Percentiles rank a stretch among this genome's conserved stretches.
These are phyloP conservation scores for Fragum sueziense DNA, from an alignment of 2,888 invertebrate species.

Conservation along the genomic window DNA sequence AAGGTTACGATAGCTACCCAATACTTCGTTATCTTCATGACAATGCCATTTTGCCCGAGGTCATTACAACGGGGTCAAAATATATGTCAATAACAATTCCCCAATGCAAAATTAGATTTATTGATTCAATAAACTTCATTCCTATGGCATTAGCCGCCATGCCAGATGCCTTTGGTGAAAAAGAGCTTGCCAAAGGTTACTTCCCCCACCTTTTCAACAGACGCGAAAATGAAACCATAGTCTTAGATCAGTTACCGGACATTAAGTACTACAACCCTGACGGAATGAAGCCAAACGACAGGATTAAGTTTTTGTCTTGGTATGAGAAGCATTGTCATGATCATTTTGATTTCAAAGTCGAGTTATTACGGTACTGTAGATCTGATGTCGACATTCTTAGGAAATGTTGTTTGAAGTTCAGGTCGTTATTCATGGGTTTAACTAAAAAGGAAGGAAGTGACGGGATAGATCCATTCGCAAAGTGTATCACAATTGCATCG, in stretches of 20 bases:
- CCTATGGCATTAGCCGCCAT: slow-evolving; percentile 16
- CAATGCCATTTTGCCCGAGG: too few species aligned
- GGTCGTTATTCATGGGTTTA: too few species aligned
- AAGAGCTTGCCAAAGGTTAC: slow-evolving; percentile 36
- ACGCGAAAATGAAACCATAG: slow-evolving; percentile 8
- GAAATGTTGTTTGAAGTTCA: too few species aligned
- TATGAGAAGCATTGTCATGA: slow-evolving; percentile 19
- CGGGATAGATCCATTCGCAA: too few species aligned
- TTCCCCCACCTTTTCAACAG: slow-evolving; percentile 36
- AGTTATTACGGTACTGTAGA: slow-evolving; percentile 52
- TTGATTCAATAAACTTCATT: slow-evolving; percentile 33
- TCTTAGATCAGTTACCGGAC: slow-evolving; percentile 23
- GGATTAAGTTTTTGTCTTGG: slow-evolving; percentile 24
- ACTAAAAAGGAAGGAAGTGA: too few species aligned
- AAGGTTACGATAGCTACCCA: slow-evolving; percentile 54
- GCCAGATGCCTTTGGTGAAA: too few species aligned
- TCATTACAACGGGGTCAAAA: too few species aligned
- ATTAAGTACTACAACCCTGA: slow-evolving; percentile 31
- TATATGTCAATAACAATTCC: slow-evolving; percentile 34
- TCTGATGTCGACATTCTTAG: too few species aligned
- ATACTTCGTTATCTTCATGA: slow-evolving; percentile 43
- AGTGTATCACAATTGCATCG: too few species aligned
- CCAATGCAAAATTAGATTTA: slow-evolving; percentile 15
- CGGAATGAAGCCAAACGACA: slow-evolving; percentile 31
- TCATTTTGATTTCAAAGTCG: slow-evolving; percentile 41